These are phyloP conservation scores for Thelaira solivaga DNA, from an alignment of 2,888 invertebrate genomes.

Conservation along the genomic window DNA sequence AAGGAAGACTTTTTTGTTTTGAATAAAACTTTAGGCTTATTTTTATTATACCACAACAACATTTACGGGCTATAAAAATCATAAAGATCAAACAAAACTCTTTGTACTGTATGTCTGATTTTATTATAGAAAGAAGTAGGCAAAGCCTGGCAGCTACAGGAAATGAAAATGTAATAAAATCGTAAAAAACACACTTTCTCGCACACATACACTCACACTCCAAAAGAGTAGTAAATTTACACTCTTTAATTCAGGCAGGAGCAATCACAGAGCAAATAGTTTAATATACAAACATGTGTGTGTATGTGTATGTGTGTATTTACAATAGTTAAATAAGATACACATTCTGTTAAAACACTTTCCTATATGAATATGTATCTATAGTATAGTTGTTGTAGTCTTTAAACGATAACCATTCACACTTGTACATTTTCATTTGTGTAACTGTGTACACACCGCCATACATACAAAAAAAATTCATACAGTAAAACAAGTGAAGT, in stretches of 20 bases:
- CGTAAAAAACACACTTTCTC: conserved; percentile 5
- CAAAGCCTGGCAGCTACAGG: background rate
- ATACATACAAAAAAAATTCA: conserved; percentile 63
- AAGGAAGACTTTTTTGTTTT: background rate
- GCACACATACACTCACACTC: background rate
- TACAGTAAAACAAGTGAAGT: conserved; percentile 35
- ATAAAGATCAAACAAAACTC: conserved; percentile 50
- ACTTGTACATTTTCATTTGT: conserved; percentile 8
- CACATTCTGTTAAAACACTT: conserved; percentile 42
- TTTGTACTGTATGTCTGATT: conserved; percentile 31
- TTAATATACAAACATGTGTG: conserved; percentile 36
- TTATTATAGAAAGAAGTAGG: background rate
- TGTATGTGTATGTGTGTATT: no score
- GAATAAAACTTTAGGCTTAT: conserved; percentile 49
- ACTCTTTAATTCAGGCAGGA: conserved; percentile 33
- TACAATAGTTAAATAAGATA: conserved; percentile 40
- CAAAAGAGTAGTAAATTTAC: conserved; percentile 48
- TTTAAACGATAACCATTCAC: conserved; percentile 1
- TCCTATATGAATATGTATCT: conserved; percentile 16
- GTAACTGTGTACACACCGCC: conserved; percentile 29
- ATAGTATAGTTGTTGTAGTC: conserved; percentile 22
- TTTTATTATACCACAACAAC: conserved; percentile 42
- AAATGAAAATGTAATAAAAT: conserved; percentile 24
- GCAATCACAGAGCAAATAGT: conserved; percentile 55
- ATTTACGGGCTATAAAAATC: conserved; percentile 38